Base-by-base conservation (phyloP, 2,888 invertebrate species). In the Sinotaia quadrata region DNA sequence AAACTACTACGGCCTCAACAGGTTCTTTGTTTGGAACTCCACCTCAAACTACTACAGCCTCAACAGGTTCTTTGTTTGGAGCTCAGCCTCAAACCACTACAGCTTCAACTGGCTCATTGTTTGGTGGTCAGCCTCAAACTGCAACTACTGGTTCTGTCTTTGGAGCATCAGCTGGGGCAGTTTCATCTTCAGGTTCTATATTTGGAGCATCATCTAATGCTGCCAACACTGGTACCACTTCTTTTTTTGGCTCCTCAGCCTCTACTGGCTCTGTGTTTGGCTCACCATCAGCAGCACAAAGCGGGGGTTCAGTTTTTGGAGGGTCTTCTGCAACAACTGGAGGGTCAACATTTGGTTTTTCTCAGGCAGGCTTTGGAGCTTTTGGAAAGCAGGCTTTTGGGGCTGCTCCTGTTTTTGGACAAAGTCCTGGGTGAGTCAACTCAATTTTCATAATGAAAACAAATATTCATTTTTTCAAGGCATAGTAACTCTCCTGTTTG, bases 211-310 rank as follows among this genome's bases (percentile, higher is more conserved):
- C 70, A 21, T 61, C 69, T 60, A 61, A 8, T 18, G 41, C 18
- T 8, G 31, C 68, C n/a, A 18, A 69, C 7, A 18, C 73, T n/a
- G 15, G 72, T 27, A 36, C 72, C 2, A 56, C 60, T 27, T 47
- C 70, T 10, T n/a, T 71, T 47, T 77, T 76, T 73, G 75, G 73
- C 27, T 52, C 69, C 27, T 58, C 62, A 27, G 37, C 74, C n/a
- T 65, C 69, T 12, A 58, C 65, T 51, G 27, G 49, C 7, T 36
- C 72, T 29, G 61, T 63, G 41, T 74, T 69, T 69, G 75, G 54
- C 5, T 21, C 52, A 27, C 31, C 69, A 70, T 34, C 34, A 44
- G 2, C 7, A 59, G 12, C 36, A 31, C 33, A 61, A n/a, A 52
- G 47, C 10, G 51, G 47, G 47, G 73, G 71, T 2, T 71, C 74